Percentiles rank a stretch among this genome's conserved stretches.
These are phyloP conservation scores for Eurosta solidaginis DNA, from an alignment of 1,140 invertebrate species.

Conservation along the genomic window DNA sequence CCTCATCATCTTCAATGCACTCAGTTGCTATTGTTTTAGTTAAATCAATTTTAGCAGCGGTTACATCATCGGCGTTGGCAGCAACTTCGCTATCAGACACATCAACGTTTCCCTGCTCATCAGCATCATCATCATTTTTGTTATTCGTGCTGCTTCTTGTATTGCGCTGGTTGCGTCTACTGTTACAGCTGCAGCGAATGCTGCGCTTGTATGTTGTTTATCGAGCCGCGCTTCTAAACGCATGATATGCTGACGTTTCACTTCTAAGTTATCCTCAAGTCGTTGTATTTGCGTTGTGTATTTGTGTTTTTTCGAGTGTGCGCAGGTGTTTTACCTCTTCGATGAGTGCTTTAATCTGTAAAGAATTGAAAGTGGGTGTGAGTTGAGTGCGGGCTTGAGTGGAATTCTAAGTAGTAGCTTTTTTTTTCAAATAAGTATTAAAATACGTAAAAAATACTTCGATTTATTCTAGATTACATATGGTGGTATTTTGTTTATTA, in stretches of 20 bases:
- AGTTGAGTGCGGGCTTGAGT: not conserved
- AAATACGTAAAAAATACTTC: not conserved
- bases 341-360: slow-evolving; percentile 87
- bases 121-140: slow-evolving; percentile 22
- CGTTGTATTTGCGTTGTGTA: slow-evolving; percentile 82
- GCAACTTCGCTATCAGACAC: slow-evolving; percentile 35
- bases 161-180: slow-evolving; percentile 83
- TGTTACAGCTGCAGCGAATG: slow-evolving; percentile 64
- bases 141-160: not conserved
- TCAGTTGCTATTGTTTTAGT: not conserved
- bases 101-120: not conserved
- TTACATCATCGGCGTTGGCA: not conserved
- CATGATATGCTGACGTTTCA: slow-evolving; percentile 82
- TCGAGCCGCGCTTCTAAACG: slow-evolving; percentile 84
- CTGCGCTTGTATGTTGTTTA: slow-evolving; percentile 63
- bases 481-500: no score
- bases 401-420: no score
- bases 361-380: not conserved
- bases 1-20: slow-evolving; percentile 20
- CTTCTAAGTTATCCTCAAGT: slow-evolving; percentile 86
- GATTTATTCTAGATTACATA: no score
- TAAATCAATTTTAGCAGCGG: slow-evolving; percentile 7
- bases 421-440: not conserved
- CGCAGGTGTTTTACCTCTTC: slow-evolving; percentile 88
- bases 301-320: slow-evolving; percentile 83